A percentile compares a stretch with the other conserved stretches of the same genome.
Evolutionary conservation across 2,888 invertebrate species (phyloP).

Genomic region (Tholera decimalis): DNA sequence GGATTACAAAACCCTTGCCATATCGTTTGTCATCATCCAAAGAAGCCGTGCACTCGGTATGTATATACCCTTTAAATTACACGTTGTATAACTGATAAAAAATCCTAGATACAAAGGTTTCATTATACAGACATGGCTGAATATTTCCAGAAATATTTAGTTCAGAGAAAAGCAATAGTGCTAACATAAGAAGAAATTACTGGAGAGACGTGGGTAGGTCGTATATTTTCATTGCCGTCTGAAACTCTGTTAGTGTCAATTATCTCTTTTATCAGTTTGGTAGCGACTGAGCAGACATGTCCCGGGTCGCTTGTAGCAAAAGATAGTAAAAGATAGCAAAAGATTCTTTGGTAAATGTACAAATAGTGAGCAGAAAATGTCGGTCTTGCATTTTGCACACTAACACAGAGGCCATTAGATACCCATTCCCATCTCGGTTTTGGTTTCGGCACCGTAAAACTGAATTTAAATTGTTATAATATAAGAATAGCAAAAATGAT

Average conservation of each 20-base stretch:
- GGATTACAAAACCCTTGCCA: too few relatives aligned
- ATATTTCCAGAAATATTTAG: conserved; percentile 19
- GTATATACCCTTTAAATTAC: too few relatives aligned
- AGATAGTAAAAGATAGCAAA: conserved; percentile 7
- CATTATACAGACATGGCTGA: too few relatives aligned
- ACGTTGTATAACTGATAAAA: too few relatives aligned
- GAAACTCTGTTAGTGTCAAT: conserved; percentile 16
- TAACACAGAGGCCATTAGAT: conserved; percentile 1
- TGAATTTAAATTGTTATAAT: conserved; percentile 32
- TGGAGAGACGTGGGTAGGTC: conserved; percentile 26
- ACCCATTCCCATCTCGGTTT: neutral
- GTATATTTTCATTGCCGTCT: conserved; percentile 20
- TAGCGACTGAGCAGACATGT: neutral
- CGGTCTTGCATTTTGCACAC: neutral
- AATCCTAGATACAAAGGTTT: too few relatives aligned
- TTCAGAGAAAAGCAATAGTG: conserved; percentile 25
- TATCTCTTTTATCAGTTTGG: neutral
- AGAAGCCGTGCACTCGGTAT: too few relatives aligned
- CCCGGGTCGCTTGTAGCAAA: neutral
- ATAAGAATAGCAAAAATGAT: conserved; percentile 10
- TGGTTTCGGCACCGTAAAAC: neutral
- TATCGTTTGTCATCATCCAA: too few relatives aligned
- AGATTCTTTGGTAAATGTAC: conserved; percentile 2
- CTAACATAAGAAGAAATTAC: conserved; percentile 25
- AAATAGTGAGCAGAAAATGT: conserved; percentile 12